These are phyloP conservation scores for Galaxea fascicularis DNA, from an alignment of 92 coral and sea anemone genomes.

Conservation along the genomic window DNA sequence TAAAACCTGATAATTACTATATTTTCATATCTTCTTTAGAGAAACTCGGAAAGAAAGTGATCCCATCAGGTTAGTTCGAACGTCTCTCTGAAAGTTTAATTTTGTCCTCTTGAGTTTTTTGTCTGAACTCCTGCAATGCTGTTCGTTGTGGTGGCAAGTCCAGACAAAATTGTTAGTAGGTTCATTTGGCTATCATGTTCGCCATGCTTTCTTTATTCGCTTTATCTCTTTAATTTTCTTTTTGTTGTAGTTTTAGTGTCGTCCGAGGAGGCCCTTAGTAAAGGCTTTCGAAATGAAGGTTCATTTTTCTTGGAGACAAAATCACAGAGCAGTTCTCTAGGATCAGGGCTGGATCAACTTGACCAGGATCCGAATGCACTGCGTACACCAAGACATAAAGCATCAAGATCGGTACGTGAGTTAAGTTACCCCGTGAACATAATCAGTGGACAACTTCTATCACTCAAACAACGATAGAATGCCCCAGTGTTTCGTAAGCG, in stretches of 20 bases:
- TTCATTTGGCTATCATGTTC: too few species aligned
- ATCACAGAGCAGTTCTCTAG: slow-evolving; percentile 72
- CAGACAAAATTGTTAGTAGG: too few species aligned
- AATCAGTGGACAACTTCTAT: too few species aligned
- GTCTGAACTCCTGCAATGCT: too few species aligned
- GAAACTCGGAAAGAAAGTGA: slow-evolving; percentile 48
- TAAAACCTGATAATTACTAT: not conserved
- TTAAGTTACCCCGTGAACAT: not conserved
- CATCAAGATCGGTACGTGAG: slow-evolving; percentile 55
- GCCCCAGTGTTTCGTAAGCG: not conserved
- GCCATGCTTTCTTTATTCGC: not conserved
- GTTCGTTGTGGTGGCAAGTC: too few species aligned
- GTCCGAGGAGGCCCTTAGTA: slow-evolving; percentile 46
- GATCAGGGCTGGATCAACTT: slow-evolving; percentile 70
- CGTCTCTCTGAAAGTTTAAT: not conserved
- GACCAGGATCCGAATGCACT: slow-evolving; percentile 33
- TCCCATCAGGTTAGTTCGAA: slow-evolving; percentile 34
- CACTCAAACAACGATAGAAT: too few species aligned
- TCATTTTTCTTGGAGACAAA: slow-evolving; percentile 58
- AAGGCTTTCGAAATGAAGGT: slow-evolving; percentile 59
- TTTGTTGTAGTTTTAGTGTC: slow-evolving; percentile 37
- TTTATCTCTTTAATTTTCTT: not conserved
- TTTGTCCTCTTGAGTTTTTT: too few species aligned
- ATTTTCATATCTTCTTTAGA: not conserved
- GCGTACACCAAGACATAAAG: not conserved